Percentiles rank a stretch among this genome's conserved stretches.
These are phyloP conservation scores for Drosophila subquinaria DNA, from an alignment of 2,888 invertebrate genomes.

Conservation along the genomic window DNA sequence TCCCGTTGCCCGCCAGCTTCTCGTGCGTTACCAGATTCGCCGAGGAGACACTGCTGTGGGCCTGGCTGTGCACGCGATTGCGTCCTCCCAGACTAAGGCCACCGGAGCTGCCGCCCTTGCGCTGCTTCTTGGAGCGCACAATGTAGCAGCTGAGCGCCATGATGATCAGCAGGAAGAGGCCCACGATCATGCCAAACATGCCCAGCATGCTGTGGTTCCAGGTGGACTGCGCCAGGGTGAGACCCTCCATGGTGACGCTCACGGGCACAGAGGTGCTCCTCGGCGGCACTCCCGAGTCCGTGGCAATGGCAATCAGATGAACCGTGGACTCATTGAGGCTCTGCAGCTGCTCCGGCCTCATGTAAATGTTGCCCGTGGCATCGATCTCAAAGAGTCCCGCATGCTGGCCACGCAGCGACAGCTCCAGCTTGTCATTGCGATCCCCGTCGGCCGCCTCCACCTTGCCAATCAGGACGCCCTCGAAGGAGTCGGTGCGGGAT, in stretches of 20 bases:
- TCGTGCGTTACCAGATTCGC: conserved; percentile 85
- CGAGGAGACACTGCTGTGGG: conserved; percentile 84
- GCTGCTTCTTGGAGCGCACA: conserved; percentile 88
- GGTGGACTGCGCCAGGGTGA: conserved; percentile 85
- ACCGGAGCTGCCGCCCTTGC: conserved; percentile 74
- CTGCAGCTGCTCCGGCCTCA: conserved; percentile 86
- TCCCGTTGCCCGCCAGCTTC: conserved; percentile 76
- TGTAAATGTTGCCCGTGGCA: conserved; percentile 87
- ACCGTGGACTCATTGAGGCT: conserved; percentile 87
- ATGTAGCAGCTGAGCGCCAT: conserved; percentile 92
- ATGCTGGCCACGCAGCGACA: conserved; percentile 90
- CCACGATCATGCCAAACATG: conserved; percentile 90
- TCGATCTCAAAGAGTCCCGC: conserved; percentile 86
- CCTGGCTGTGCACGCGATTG: conserved; percentile 85
- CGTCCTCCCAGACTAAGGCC: conserved; percentile 81
- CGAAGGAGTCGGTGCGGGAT: conserved; percentile 81
- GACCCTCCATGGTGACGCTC: conserved; percentile 88
- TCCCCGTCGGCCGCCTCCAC: conserved; percentile 96
- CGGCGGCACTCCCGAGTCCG: conserved; percentile 94
- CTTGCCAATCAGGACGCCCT: conserved; percentile 87
- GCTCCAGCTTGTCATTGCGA: conserved; percentile 89
- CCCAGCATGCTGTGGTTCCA: conserved; percentile 86
- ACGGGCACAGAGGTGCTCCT: conserved; percentile 90
- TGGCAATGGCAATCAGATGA: conserved; percentile 92
- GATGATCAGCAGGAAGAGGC: conserved; percentile 91